A percentile compares a stretch with the other conserved stretches of the same genome.
Conservation (phyloP, 2,888 invertebrate genomes). For the Lydus trimaculatus region DNA sequence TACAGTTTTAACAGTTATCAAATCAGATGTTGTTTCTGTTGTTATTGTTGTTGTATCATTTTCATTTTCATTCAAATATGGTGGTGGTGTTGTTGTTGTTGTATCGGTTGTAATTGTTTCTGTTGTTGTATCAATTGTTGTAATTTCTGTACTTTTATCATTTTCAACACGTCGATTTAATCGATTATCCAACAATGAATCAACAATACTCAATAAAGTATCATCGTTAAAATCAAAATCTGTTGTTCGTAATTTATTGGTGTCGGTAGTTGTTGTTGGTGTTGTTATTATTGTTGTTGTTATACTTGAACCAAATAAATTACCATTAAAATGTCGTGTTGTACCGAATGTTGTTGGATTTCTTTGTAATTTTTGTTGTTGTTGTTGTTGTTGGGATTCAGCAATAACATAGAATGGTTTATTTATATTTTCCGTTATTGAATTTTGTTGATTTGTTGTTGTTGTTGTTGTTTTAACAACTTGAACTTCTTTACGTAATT, state of each 20-base stretch:
- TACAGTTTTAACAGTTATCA: constrained; percentile 49
- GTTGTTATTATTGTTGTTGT: constrained; percentile 26
- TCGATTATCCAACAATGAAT: constrained; percentile 46
- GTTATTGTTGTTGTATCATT: constrained; percentile 19
- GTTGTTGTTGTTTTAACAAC: constrained; percentile 14
- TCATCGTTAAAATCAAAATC: constrained; percentile 37
- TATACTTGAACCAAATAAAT: constrained; percentile 43
- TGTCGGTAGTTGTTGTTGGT: constrained; percentile 38
- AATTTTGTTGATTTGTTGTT: constrained; percentile 14
- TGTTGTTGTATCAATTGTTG: constrained; percentile 25
- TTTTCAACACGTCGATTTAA: constrained; percentile 43
- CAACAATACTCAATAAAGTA: constrained; percentile 44
- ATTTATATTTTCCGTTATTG: constrained; percentile 24
- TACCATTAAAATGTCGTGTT: constrained; percentile 48
- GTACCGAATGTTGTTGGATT: constrained; percentile 48
- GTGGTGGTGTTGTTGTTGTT: constrained; percentile 4
- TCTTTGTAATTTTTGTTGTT: constrained; percentile 42
- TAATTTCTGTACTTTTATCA: constrained; percentile 28
- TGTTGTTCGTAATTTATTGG: constrained; percentile 25
- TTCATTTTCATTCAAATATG: neutral
- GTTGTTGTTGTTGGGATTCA: constrained; percentile 42
- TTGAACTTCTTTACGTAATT: constrained; percentile 61
- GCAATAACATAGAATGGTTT: constrained; percentile 51
- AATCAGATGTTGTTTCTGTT: constrained; percentile 27
- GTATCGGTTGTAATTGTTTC: constrained; percentile 25